Evolutionary conservation across 2,888 invertebrate genomes (phyloP).

Genomic region (Oscheius sp.): DNA sequence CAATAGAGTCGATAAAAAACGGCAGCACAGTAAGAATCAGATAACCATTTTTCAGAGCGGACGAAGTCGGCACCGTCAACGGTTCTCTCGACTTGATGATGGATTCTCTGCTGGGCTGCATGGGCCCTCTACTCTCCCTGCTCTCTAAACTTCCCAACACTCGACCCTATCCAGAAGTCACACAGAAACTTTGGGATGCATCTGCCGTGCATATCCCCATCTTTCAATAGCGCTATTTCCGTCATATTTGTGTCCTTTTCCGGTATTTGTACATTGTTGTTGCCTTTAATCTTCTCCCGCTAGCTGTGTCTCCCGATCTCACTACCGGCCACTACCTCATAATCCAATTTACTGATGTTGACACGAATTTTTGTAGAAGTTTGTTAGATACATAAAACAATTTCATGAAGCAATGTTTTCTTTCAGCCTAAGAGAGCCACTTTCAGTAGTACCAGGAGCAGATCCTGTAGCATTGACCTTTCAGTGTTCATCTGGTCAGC

Average conservation of each 20-base stretch:
- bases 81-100: slow-evolving; percentile 68
- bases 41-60: slow-evolving; percentile 47
- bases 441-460: too few species aligned
- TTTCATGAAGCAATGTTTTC: slow-evolving; percentile 2
- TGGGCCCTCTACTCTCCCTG: slow-evolving; percentile 61
- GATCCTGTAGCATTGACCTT: too few species aligned
- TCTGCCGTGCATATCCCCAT: slow-evolving; percentile 65
- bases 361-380: neutral
- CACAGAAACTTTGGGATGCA: slow-evolving; percentile 59
- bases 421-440: too few species aligned
- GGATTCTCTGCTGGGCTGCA: slow-evolving; percentile 65
- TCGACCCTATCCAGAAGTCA: slow-evolving; percentile 40
- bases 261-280: slow-evolving; percentile 1
- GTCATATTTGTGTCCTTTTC: neutral
- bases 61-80: slow-evolving; percentile 63
- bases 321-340: neutral
- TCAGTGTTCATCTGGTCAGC: too few species aligned
- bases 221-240: slow-evolving; percentile 47
- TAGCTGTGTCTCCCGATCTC: neutral
- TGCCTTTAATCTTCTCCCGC: neutral
- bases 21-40: too few species aligned
- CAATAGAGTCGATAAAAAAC: too few species aligned
- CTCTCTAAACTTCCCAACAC: slow-evolving; percentile 54
- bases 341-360: neutral
- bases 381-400: slow-evolving; percentile 9